Evolutionary conservation across 1,140 invertebrate genomes (phyloP).

Genomic region (Zaprionus ghesquierei): DNA sequence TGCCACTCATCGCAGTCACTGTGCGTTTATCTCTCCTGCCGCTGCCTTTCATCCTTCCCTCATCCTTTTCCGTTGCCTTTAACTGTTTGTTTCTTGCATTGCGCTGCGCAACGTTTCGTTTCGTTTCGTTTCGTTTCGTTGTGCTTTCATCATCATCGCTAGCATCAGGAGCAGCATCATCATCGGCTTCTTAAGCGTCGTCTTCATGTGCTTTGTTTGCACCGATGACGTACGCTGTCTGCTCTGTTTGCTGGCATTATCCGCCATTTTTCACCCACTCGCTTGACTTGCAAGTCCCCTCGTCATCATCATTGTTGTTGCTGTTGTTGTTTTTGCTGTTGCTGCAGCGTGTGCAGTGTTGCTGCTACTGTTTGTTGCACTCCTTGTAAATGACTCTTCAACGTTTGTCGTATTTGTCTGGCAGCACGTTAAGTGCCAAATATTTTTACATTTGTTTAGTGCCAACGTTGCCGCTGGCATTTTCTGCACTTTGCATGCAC

Average conservation of each 20-base stretch:
- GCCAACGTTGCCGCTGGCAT: conserved; percentile 23
- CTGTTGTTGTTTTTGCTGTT: conserved; percentile 18
- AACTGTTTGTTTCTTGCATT: conserved; percentile 23
- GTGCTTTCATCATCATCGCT: conserved; percentile 14
- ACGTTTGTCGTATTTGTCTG: conserved; percentile 79
- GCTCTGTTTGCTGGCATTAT: conserved; percentile 55
- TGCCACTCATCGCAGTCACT: conserved; percentile 33
- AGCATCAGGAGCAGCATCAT: conserved; percentile 42
- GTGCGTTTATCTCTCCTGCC: conserved; percentile 36
- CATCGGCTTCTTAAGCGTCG: conserved; percentile 42
- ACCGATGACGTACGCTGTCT: conserved; percentile 63
- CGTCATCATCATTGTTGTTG: neutral
- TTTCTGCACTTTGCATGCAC: conserved; percentile 37
- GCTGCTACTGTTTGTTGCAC: conserved; percentile 38
- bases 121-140: conserved; percentile 45
- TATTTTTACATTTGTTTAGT: conserved; percentile 76
- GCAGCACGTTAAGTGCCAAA: conserved; percentile 78
- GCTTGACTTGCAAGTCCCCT: conserved; percentile 36
- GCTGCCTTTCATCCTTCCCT: neutral
- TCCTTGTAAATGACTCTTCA: conserved; percentile 77
- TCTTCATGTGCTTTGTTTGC: conserved; percentile 68
- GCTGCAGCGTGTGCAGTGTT: neutral
- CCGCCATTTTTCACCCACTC: conserved; percentile 62
- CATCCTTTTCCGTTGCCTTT: neutral
- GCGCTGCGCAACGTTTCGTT: conserved; percentile 17